Conservation (phyloP, 2,888 invertebrate species). For the Aleiodes testaceus region DNA sequence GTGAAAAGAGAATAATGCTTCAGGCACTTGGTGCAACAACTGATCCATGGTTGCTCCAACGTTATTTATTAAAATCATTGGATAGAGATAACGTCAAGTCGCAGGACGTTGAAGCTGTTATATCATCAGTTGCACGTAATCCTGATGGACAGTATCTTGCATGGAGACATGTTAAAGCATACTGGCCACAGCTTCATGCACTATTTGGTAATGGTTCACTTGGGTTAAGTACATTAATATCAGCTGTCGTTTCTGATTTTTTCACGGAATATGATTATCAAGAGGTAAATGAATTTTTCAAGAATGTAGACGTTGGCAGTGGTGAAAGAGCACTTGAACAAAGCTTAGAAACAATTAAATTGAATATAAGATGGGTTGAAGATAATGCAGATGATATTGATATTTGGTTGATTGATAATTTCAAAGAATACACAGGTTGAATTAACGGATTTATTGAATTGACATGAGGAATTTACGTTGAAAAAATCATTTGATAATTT, state of each 20-base stretch:
- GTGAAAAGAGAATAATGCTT: constrained; percentile 82
- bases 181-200: constrained; percentile 79
- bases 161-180: constrained; percentile 83
- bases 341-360: constrained; percentile 85
- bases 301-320: constrained; percentile 75
- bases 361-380: constrained; percentile 88
- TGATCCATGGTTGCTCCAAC: constrained; percentile 87
- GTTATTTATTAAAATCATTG: constrained; percentile 84
- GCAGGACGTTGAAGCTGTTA: constrained; percentile 82
- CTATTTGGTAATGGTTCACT: constrained; percentile 80
- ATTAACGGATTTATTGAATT: constrained; percentile 30
- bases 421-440: constrained; percentile 54
- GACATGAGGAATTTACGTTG: not conserved
- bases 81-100: constrained; percentile 81
- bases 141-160: constrained; percentile 81
- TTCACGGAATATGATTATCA: constrained; percentile 84
- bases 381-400: constrained; percentile 75
- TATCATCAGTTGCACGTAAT: constrained; percentile 83
- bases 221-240: constrained; percentile 79
- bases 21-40: constrained; percentile 81
- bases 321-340: constrained; percentile 80
- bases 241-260: constrained; percentile 79
- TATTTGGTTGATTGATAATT: constrained; percentile 74
- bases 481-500: not conserved
- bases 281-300: constrained; percentile 80